phyloP scores from a whole-genome alignment of 2,888 invertebrate genomes.

The Ctena decussata region DNA sequence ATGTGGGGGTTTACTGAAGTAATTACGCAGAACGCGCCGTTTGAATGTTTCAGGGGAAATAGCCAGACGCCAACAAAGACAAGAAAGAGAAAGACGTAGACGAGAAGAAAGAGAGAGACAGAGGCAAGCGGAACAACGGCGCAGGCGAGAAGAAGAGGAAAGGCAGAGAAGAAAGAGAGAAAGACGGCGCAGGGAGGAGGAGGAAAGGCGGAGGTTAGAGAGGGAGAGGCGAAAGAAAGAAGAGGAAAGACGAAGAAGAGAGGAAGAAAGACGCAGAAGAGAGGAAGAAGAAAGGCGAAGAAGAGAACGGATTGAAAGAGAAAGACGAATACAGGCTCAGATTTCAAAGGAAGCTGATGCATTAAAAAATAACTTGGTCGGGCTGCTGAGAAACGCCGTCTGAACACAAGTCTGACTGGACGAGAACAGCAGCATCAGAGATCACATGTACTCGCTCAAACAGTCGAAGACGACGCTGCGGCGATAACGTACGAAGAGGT shows the following conservation, averaged over 20 bases:
- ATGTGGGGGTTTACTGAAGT: too few species aligned
- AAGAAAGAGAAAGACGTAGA: too few species aligned
- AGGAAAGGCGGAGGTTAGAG: too few species aligned
- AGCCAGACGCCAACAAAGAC: too few species aligned
- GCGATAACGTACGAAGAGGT: not conserved
- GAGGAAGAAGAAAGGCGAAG: not conserved
- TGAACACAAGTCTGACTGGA: not conserved
- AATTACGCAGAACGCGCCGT: too few species aligned
- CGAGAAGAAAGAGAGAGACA: too few species aligned
- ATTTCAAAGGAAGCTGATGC: not conserved
- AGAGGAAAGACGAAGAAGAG: not conserved
- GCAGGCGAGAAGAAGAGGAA: not conserved
- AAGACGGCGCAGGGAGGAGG: too few species aligned
- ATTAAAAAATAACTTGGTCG: not conserved
- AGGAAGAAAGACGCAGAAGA: not conserved
- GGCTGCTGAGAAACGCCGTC: not conserved
- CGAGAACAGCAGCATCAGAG: not conserved
- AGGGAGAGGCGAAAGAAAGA: not conserved
- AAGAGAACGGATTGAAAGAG: not conserved
- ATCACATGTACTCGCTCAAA: not conserved
- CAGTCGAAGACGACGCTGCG: not conserved
- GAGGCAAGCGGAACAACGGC: too few species aligned
- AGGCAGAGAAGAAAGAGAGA: too few species aligned
- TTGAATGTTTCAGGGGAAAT: too few species aligned
- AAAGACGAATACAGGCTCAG: not conserved